These are phyloP conservation scores for Acrocephalus scirpaceus DNA, from an alignment of 2,797 vertebrate species.

Conservation along the genomic window DNA sequence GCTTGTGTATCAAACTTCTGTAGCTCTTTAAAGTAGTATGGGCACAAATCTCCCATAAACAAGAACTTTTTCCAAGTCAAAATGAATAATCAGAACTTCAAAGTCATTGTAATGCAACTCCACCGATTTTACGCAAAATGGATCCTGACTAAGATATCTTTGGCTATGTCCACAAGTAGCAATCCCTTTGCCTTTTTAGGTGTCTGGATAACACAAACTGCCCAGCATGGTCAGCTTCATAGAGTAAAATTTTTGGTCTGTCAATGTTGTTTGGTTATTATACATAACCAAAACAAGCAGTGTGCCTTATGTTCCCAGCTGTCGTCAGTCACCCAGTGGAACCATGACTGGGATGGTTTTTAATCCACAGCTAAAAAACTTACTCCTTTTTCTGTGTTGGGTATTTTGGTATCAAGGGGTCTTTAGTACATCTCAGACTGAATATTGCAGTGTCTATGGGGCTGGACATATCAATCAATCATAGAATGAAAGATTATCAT, in stretches of 20 bases:
- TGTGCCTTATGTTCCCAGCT: not conserved
- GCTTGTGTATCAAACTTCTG: not conserved
- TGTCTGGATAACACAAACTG: not conserved
- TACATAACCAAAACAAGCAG: not conserved
- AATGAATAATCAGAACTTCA: not conserved
- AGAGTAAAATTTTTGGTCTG: not conserved
- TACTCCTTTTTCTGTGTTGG: not conserved
- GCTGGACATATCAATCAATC: not conserved
- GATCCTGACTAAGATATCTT: not conserved
- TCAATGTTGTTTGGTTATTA: not conserved
- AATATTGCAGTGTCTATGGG: not conserved
- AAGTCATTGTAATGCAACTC: not conserved
- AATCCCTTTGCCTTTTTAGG: not conserved
- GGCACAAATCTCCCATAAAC: not conserved
- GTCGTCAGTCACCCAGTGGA: not conserved
- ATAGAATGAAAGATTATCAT: not conserved
- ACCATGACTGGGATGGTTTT: not conserved
- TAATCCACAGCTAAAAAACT: not conserved
- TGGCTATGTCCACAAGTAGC: not conserved
- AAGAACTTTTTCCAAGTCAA: not conserved
- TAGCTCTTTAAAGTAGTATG: not conserved
- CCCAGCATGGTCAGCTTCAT: not conserved
- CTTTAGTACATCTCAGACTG: not conserved
- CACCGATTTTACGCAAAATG: accelerated
- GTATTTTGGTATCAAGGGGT: not conserved